Evolutionary conservation across 1,140 invertebrate genomes (phyloP).

Genomic region (Neodiprion pinetum): DNA sequence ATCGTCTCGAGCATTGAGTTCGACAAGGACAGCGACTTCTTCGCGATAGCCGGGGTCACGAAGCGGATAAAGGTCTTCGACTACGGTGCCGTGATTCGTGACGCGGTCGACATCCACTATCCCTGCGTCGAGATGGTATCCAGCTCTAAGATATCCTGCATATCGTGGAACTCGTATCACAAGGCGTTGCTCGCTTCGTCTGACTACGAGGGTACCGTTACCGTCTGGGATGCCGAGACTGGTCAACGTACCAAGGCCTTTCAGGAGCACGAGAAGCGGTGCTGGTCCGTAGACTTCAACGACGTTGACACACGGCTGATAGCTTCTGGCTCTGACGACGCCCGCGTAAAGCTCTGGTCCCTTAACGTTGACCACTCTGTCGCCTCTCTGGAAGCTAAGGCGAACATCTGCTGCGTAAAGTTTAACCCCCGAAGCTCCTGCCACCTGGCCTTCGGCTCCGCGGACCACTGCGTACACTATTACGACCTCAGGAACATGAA

Average conservation of each 20-base stretch:
- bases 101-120: conserved; percentile 89
- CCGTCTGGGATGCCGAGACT: conserved; percentile 90
- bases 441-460: conserved; percentile 92
- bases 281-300: conserved; percentile 98
- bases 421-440: conserved; percentile 90
- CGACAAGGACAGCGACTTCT: conserved; percentile 95
- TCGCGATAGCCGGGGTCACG: conserved; percentile 96
- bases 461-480: conserved; percentile 97
- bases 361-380: conserved; percentile 88
- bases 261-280: conserved; percentile 94
- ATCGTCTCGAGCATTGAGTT: conserved; percentile 98
- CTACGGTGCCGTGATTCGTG: conserved; percentile 84
- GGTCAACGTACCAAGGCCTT: conserved; percentile 77
- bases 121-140: conserved; percentile 92
- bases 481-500: conserved; percentile 91
- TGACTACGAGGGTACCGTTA: conserved; percentile 94
- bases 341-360: conserved; percentile 93
- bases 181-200: conserved; percentile 90
- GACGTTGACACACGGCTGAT: conserved; percentile 89
- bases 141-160: conserved; percentile 92
- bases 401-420: conserved; percentile 96
- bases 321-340: conserved; percentile 94
- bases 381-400: conserved; percentile 87
- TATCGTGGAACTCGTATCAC: conserved; percentile 94
- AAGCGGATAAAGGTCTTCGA: conserved; percentile 96